Conservation (phyloP, 2,113 vertebrate genomes). For the Strix uralensis region DNA sequence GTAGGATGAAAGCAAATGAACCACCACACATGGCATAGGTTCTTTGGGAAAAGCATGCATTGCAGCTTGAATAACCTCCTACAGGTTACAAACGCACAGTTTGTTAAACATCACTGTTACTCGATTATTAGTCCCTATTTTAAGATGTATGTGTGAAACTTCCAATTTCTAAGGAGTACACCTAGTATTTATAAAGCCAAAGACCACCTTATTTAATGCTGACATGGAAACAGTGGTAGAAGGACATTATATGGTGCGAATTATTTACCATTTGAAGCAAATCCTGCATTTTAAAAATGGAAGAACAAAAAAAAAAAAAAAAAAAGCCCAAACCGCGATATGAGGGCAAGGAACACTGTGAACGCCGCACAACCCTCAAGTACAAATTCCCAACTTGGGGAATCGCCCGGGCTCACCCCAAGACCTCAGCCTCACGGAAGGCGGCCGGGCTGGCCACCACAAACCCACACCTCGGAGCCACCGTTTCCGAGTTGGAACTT, state of each 20-base stretch:
- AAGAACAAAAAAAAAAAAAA: too few species aligned
- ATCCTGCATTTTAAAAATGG: background rate
- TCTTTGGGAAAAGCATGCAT: background rate
- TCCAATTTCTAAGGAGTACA: background rate
- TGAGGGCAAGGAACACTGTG: rapidly evolving
- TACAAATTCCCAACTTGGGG: background rate
- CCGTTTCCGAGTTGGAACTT: background rate
- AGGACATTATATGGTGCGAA: background rate
- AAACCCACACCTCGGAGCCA: background rate
- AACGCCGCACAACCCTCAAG: background rate
- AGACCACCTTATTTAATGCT: background rate
- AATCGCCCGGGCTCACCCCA: background rate
- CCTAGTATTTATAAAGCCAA: background rate
- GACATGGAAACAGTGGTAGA: background rate
- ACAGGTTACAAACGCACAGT: background rate
- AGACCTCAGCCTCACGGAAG: background rate
- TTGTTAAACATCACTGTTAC: background rate
- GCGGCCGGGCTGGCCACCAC: background rate
- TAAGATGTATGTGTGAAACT: background rate
- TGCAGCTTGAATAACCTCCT: slow-evolving; percentile 23
- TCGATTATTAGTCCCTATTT: background rate
- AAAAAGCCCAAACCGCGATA: background rate
- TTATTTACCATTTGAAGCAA: background rate
- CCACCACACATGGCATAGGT: background rate
- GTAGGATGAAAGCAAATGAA: slow-evolving; percentile 37